phyloP scores from a whole-genome alignment of 2,888 invertebrate genomes.

The Lepidocyrtoides sp. region DNA sequence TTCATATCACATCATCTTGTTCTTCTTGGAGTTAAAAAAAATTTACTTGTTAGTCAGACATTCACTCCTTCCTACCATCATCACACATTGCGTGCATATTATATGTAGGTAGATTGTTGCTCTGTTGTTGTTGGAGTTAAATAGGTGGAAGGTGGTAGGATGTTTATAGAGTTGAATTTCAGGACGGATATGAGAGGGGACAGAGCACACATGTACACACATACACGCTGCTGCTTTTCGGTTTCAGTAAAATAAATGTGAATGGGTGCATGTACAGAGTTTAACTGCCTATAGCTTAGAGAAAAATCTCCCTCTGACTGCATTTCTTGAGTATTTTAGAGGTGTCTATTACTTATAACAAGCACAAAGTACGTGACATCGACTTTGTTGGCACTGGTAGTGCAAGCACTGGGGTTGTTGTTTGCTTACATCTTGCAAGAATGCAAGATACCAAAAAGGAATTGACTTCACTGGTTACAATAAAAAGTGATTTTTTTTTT shows the following conservation, averaged over 20 bases:
- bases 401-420: constrained; percentile 1
- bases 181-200: not conserved
- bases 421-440: not conserved
- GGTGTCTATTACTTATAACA: not conserved
- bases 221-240: not conserved
- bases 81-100: constrained; percentile 28
- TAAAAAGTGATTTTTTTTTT: not conserved
- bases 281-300: not conserved
- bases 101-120: constrained; percentile 38
- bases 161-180: constrained; percentile 17
- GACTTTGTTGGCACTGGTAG: constrained; percentile 23
- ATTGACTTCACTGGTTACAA: not conserved
- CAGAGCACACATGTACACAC: not conserved
- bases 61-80: constrained; percentile 54
- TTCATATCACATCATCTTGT: constrained; percentile 10
- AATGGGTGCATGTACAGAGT: not conserved
- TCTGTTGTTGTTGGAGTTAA: not conserved
- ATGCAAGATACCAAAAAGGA: constrained; percentile 6
- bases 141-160: not conserved
- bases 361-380: not conserved
- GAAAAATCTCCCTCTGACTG: not conserved
- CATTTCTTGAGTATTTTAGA: not conserved
- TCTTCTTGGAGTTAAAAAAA: constrained; percentile 65
- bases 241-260: not conserved
- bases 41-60: constrained; percentile 56